phyloP scores from a whole-genome alignment of 2,113 vertebrate species.

The Pedetes capensis region DNA sequence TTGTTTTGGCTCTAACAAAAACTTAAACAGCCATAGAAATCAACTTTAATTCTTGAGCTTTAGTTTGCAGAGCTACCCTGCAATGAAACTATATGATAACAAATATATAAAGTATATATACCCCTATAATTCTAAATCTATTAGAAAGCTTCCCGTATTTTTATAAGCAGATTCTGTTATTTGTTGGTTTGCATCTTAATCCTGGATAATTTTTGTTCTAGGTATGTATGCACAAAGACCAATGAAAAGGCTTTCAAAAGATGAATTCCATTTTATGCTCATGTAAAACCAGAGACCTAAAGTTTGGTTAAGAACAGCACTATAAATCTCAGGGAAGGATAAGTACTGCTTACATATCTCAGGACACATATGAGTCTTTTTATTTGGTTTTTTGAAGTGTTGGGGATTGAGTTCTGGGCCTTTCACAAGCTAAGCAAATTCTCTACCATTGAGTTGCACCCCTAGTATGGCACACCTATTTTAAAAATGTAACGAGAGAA shows the following conservation, averaged over 20 bases:
- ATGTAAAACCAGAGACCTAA: conserved; percentile 38
- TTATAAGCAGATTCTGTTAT: background rate
- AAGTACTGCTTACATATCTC: background rate
- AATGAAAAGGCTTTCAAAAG: conserved; percentile 22
- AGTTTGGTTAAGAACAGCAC: conserved; percentile 28
- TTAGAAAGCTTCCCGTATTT: background rate
- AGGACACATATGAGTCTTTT: background rate
- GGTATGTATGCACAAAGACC: background rate
- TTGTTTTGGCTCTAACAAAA: background rate
- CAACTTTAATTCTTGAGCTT: background rate
- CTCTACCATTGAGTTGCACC: background rate
- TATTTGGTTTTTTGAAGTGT: background rate
- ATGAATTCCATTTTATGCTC: conserved; percentile 51
- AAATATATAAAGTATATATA: background rate
- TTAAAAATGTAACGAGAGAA: background rate
- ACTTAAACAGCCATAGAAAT: background rate
- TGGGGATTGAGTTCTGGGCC: background rate
- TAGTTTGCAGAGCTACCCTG: background rate
- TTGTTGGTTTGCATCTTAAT: background rate
- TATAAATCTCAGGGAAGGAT: conserved; percentile 2
- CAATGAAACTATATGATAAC: background rate
- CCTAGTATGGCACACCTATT: background rate
- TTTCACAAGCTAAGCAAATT: background rate
- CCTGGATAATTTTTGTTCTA: background rate
- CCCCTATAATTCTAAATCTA: background rate